Evolutionary conservation across 1,140 invertebrate genomes (phyloP).

Genomic region (Hetaerina americana): DNA sequence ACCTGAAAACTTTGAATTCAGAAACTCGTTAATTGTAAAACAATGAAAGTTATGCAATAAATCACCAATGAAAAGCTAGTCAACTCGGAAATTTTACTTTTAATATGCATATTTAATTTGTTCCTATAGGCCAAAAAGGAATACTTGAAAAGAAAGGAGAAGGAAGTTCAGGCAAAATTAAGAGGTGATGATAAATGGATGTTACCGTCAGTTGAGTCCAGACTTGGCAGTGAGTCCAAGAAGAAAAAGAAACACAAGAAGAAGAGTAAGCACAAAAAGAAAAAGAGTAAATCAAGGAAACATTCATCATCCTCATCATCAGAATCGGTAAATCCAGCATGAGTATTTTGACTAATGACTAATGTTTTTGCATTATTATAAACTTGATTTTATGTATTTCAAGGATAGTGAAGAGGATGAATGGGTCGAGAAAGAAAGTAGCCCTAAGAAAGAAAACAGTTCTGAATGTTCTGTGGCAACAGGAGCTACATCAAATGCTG

Average conservation of each 20-base stretch:
- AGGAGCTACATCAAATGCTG: no score
- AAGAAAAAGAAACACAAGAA: slow-evolving; percentile 21
- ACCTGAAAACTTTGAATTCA: not conserved
- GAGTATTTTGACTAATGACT: no score
- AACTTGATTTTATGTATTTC: slow-evolving; percentile 8
- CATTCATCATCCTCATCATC: slow-evolving; percentile 15
- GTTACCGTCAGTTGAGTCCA: slow-evolving; percentile 27
- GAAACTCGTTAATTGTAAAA: not conserved
- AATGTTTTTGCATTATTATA: not conserved
- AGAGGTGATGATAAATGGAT: slow-evolving; percentile 31
- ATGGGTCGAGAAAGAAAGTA: slow-evolving; percentile 24
- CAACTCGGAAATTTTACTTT: not conserved
- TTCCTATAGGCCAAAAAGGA: slow-evolving; percentile 24
- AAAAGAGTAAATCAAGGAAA: slow-evolving; percentile 21
- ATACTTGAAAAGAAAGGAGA: slow-evolving; percentile 20
- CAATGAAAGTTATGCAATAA: not conserved
- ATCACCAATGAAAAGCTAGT: not conserved
- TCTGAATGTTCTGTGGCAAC: not conserved
- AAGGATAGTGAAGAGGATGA: slow-evolving; percentile 18
- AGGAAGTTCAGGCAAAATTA: slow-evolving; percentile 23
- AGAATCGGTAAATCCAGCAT: slow-evolving; percentile 5
- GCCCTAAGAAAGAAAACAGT: slow-evolving; percentile 11
- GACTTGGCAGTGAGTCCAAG: slow-evolving; percentile 17
- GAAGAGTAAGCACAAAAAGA: slow-evolving; percentile 21
- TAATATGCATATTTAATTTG: slow-evolving; percentile 1